These are phyloP conservation scores for Sebastes schlegelii DNA, from an alignment of 2,113 vertebrate genomes.

Conservation along the genomic window DNA sequence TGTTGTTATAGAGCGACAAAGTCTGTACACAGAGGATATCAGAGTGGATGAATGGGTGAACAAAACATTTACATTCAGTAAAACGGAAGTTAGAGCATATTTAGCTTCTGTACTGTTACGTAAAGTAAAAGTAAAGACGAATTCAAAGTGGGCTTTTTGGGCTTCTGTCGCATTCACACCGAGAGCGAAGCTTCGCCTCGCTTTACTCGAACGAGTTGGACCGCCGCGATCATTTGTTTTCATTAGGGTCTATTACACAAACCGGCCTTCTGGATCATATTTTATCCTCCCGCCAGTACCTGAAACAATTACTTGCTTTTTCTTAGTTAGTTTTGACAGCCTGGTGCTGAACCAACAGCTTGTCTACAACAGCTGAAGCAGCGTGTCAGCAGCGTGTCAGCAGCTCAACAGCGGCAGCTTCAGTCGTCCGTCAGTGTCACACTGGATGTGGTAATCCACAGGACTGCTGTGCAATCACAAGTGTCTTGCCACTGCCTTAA, in stretches of 20 bases:
- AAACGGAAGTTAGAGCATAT: no score
- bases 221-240: no score
- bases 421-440: slow-evolving; percentile 28
- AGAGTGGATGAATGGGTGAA: no score
- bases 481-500: neutral
- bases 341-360: slow-evolving; percentile 40
- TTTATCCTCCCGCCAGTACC: neutral
- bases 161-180: no score
- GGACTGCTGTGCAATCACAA: slow-evolving; percentile 5
- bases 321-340: slow-evolving; percentile 31
- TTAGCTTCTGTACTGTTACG: no score
- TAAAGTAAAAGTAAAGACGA: no score
- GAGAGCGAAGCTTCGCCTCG: no score
- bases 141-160: no score
- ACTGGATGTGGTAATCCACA: slow-evolving; percentile 1
- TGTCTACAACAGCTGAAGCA: slow-evolving; percentile 31
- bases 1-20: no score
- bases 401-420: slow-evolving; percentile 19
- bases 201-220: no score
- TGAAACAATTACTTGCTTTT: slow-evolving; percentile 10
- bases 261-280: neutral
- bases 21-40: no score
- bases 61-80: no score
- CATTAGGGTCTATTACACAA: neutral
- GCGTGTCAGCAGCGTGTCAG: slow-evolving; percentile 15